Evolutionary conservation across 37 sponge, comb jelly and placozoan species (phyloP).

Genomic region (Spongia lamella): DNA sequence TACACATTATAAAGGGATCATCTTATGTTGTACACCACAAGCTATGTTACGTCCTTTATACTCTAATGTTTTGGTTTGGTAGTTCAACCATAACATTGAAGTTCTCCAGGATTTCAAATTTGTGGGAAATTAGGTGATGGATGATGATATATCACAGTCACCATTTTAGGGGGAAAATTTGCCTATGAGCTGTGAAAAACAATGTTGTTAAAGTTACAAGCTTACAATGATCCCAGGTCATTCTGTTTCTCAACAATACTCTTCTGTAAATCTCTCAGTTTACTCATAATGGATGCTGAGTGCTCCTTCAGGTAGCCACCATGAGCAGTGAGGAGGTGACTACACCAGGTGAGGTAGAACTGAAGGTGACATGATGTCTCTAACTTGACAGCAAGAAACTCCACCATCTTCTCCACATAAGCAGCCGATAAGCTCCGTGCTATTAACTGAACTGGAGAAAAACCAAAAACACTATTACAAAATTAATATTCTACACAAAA

Average conservation of each 20-base stretch:
- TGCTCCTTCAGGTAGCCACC: conserved; percentile 45
- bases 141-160: no score
- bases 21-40: no score
- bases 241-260: conserved; percentile 49
- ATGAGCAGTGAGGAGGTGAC: conserved; percentile 47
- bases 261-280: conserved; percentile 67
- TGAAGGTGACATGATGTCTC: conserved; percentile 71
- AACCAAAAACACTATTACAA: not conserved
- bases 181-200: no score
- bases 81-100: no score
- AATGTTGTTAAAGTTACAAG: no score
- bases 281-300: conserved; percentile 9
- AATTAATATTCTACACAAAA: no score
- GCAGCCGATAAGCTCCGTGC: conserved; percentile 35
- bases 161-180: no score
- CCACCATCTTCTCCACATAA: conserved; percentile 60
- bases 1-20: no score
- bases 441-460: conserved; percentile 46
- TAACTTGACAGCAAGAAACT: conserved; percentile 53
- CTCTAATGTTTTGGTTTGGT: no score
- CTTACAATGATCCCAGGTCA: conserved; percentile 73
- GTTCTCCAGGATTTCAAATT: no score
- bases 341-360: conserved; percentile 86
- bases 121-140: no score
- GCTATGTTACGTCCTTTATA: no score